phyloP scores from a whole-genome alignment of 2,797 vertebrate species.

The Anguilla pacifica region DNA sequence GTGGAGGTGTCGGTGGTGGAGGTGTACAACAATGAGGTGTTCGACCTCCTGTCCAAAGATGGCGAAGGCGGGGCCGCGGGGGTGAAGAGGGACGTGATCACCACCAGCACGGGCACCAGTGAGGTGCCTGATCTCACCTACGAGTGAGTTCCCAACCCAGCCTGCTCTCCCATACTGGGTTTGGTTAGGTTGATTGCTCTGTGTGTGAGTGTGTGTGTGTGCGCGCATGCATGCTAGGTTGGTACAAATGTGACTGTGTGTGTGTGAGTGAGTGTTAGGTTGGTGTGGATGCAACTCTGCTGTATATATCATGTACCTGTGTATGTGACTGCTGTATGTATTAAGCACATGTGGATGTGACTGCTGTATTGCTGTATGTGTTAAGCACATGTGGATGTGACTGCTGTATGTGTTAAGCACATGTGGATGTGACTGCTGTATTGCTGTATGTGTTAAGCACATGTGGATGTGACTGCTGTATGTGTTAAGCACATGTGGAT shows the following conservation, averaged over 20 bases:
- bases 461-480: constrained; percentile 41
- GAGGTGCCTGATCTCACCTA: constrained; percentile 68
- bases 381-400: background rate
- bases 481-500: background rate
- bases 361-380: background rate
- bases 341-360: constrained; percentile 4
- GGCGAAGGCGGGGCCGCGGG: constrained; percentile 53
- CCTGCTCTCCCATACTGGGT: too few relatives aligned
- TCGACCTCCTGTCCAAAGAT: constrained; percentile 82
- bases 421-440: background rate
- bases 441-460: background rate
- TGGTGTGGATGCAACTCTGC: background rate
- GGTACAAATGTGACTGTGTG: background rate
- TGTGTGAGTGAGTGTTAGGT: background rate
- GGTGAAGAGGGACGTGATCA: constrained; percentile 70
- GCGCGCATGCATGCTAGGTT: background rate
- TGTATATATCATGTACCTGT: constrained; percentile 49
- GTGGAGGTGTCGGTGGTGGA: constrained; percentile 82
- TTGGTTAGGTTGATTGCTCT: background rate
- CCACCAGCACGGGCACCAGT: constrained; percentile 70
- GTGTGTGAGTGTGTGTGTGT: background rate
- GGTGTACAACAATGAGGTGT: constrained; percentile 84
- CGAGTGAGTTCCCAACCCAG: constrained; percentile 66
- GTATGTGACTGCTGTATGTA: constrained; percentile 2
- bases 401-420: constrained; percentile 1